phyloP scores from a whole-genome alignment of 2,113 vertebrate genomes.

The Naja naja region DNA sequence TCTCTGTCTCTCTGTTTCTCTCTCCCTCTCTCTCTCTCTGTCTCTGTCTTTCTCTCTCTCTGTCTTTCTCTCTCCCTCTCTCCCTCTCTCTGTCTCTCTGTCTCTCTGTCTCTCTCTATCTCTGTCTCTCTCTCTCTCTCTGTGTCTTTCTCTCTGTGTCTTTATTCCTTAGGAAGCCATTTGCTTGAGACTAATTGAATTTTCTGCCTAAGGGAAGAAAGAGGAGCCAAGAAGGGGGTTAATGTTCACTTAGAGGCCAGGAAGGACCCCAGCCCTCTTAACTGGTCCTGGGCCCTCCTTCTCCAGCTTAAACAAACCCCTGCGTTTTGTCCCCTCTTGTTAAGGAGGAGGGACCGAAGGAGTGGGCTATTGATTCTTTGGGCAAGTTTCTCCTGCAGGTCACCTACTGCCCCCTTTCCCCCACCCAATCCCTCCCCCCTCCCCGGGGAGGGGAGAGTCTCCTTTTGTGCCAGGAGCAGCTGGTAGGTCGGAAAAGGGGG shows the following conservation, averaged over 20 bases:
- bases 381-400: slow-evolving; percentile 66
- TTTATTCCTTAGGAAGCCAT: slow-evolving; percentile 67
- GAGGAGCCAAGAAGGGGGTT: slow-evolving; percentile 61
- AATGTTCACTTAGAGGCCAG: slow-evolving; percentile 50
- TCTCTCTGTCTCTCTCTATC: slow-evolving; percentile 29
- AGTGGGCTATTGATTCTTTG: slow-evolving; percentile 66
- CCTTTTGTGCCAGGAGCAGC: slow-evolving; percentile 67
- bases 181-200: slow-evolving; percentile 85
- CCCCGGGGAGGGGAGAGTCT: slow-evolving; percentile 7
- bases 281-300: slow-evolving; percentile 65
- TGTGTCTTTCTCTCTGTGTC: neutral
- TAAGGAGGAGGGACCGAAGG: slow-evolving; percentile 61
- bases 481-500: slow-evolving; percentile 65
- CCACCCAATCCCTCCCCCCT: slow-evolving; percentile 37
- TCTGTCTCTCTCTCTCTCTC: too few species aligned
- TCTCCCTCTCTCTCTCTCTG: too few species aligned
- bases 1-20: too few species aligned
- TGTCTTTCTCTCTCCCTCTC: too few species aligned
- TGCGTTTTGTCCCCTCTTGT: slow-evolving; percentile 65
- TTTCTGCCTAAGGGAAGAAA: slow-evolving; percentile 74
- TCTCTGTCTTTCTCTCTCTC: too few species aligned
- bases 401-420: slow-evolving; percentile 62
- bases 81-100: too few species aligned
- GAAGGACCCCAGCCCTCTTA: slow-evolving; percentile 58
- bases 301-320: slow-evolving; percentile 67